A percentile compares a stretch with the other conserved stretches of the same genome.
Conservation (phyloP, 2,888 invertebrate genomes). For the Drosophila gaucha region DNA sequence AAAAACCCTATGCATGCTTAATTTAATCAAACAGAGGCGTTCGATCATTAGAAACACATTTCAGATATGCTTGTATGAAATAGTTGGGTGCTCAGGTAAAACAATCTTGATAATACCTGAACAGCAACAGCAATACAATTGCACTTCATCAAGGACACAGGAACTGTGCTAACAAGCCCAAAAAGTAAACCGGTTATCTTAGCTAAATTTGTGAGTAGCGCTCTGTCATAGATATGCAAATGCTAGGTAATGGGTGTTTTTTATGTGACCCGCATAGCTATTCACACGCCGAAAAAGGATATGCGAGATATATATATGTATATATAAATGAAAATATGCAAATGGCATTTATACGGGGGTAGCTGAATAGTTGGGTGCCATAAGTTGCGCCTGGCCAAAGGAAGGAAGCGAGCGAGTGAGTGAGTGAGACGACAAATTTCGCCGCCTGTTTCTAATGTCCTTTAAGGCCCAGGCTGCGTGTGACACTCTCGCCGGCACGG, state of each 20-base stretch:
- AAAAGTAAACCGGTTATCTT: conserved; percentile 45
- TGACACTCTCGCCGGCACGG: conserved; percentile 47
- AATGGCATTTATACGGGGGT: conserved; percentile 50
- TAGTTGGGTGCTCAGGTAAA: conserved; percentile 15
- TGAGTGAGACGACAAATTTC: conserved; percentile 62
- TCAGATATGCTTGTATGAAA: conserved; percentile 15
- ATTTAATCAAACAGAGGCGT: conserved; percentile 58
- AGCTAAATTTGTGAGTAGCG: conserved; percentile 40
- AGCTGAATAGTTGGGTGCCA: conserved; percentile 53
- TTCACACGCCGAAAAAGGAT: conserved; percentile 69
- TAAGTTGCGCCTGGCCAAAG: conserved; percentile 37
- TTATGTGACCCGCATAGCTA: conserved; percentile 51
- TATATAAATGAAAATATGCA: conserved; percentile 67
- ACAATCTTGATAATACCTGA: conserved; percentile 9
- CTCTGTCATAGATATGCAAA: conserved; percentile 50
- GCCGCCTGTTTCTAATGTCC: conserved; percentile 77
- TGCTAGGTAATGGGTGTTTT: conserved; percentile 40
- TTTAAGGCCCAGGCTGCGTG: conserved; percentile 67
- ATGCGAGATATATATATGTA: conserved; percentile 34
- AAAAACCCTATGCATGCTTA: conserved; percentile 35
- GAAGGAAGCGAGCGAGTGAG: neutral
- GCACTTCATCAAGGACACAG: conserved; percentile 43
- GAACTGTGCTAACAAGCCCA: conserved; percentile 51
- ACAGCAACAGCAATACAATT: conserved; percentile 33
- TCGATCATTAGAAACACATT: conserved; percentile 52